Percentiles rank a stretch among this genome's conserved stretches.
phyloP scores from a whole-genome alignment of 2,888 invertebrate genomes.

The Trichopoda pennipes region DNA sequence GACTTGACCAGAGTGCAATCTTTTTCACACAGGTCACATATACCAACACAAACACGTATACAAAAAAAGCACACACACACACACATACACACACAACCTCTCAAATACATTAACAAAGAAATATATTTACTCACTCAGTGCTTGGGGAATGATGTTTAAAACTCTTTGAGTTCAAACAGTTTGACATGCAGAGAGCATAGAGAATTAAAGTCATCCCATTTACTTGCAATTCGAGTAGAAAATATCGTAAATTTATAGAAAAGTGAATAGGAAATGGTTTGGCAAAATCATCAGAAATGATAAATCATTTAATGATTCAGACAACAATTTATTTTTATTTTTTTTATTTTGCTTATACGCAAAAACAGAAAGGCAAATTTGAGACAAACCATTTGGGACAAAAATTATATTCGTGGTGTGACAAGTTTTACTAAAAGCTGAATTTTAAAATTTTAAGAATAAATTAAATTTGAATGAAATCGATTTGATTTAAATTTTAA shows the following conservation, averaged over 20 bases:
- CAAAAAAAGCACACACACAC: not conserved
- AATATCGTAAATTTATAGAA: constrained; percentile 63
- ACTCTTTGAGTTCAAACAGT: constrained; percentile 60
- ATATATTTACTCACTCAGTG: constrained; percentile 10
- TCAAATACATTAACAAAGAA: no score
- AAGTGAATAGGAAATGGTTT: constrained; percentile 58
- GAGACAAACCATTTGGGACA: not conserved
- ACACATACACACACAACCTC: no score
- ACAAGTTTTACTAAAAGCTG: not conserved
- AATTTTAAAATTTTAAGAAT: no score
- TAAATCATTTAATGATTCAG: constrained; percentile 54
- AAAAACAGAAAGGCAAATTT: not conserved
- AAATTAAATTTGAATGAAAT: no score
- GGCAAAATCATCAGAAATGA: constrained; percentile 53
- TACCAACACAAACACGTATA: not conserved
- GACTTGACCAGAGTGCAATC: constrained; percentile 55
- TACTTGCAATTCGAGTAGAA: constrained; percentile 59
- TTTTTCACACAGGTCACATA: not conserved
- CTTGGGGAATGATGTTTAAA: constrained; percentile 50
- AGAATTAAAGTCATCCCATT: constrained; percentile 52
- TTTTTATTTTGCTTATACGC: not conserved
- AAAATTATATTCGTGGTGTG: not conserved
- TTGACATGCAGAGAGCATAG: constrained; percentile 54
- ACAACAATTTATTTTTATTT: not conserved
- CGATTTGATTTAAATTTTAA: no score